Base-by-base conservation (phyloP, 1,140 invertebrate genomes). In the Trichonephila clavata region DNA sequence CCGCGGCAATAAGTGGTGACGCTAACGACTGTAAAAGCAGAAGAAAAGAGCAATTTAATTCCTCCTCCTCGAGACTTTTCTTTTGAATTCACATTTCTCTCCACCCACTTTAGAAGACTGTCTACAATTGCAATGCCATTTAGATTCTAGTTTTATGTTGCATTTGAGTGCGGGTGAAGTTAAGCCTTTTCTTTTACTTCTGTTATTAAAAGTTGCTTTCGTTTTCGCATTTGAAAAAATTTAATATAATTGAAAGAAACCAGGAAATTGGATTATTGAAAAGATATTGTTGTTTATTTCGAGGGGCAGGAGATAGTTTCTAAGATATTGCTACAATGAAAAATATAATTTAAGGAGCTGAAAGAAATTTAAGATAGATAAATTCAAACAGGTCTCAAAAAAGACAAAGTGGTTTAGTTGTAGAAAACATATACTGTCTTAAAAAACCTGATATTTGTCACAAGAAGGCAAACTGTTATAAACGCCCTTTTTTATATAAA, bases 41-140 rank as follows among this genome's bases (percentile, higher is more conserved):
- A 86, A 86, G 59, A 86, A 63, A 63, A 81, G 88, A 90, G 57
- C 88, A 59, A 90, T 90, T 90, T 90, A 77, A 90, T 90, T 90
- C 88, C 13, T 59, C 88, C 88, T 88, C 27, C 68, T 59, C 63
- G 1, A 27, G 32, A 32, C 65, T 50, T 50, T 59, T 90, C 43
- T 60, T 90, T 43, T 39, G 18, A 86, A 90, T 77, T 80, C 61
- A 16, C 39, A 27, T 57, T 80, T 32, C 88, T 18, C 68, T n/a
- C 68, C 59, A 18, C 71, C 71, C 18, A 77, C 71, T 77, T 77
- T 27, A 39, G 71, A 20, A 77, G 71, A 77, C 71, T 77, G 60
- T 32, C 71, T 90, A 68, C 68, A 59, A 60, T 80, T 59, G 88
- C 88, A 3, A n/a, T 80, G 68, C 21, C 65, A 90, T 90, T 90